These are phyloP conservation scores for Pandemis heparana DNA, from an alignment of 2,888 invertebrate species.

Conservation along the genomic window DNA sequence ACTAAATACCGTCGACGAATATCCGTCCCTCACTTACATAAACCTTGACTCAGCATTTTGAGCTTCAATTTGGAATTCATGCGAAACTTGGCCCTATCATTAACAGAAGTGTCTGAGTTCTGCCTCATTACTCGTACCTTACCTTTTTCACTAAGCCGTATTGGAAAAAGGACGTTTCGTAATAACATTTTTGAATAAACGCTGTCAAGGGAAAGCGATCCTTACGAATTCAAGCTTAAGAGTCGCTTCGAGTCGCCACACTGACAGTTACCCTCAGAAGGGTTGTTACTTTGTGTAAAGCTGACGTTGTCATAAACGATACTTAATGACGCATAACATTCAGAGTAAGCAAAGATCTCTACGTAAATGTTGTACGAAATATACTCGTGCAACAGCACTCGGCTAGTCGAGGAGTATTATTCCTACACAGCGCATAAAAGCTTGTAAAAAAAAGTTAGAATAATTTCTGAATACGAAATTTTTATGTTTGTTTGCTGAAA, in stretches of 20 bases:
- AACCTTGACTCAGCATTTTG: slow-evolving; percentile 33
- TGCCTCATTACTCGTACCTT: slow-evolving; percentile 67
- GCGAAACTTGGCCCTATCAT: slow-evolving; percentile 47
- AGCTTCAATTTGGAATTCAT: slow-evolving; percentile 37
- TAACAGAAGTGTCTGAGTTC: slow-evolving; percentile 60
- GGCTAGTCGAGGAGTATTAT: background rate
- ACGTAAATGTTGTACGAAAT: background rate
- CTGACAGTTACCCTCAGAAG: slow-evolving; percentile 60
- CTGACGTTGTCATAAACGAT: slow-evolving; percentile 76
- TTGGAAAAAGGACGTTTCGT: slow-evolving; percentile 63
- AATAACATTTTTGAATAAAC: slow-evolving; percentile 55
- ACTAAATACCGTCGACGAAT: slow-evolving; percentile 16
- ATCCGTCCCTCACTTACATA: slow-evolving; percentile 25
- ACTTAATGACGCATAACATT: slow-evolving; percentile 81
- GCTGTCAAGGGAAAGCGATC: slow-evolving; percentile 51
- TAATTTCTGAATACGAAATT: background rate
- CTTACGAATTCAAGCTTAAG: slow-evolving; percentile 54
- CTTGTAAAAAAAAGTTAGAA: background rate
- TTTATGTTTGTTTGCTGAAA: too few species aligned
- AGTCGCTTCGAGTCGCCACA: slow-evolving; percentile 55
- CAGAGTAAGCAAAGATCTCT: slow-evolving; percentile 56
- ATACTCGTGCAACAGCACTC: background rate
- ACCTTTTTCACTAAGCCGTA: slow-evolving; percentile 61
- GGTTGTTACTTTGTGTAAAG: slow-evolving; percentile 79
- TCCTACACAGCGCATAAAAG: background rate